Conservation (phyloP, 2,113 vertebrate genomes). For the Carlito syrichta region DNA sequence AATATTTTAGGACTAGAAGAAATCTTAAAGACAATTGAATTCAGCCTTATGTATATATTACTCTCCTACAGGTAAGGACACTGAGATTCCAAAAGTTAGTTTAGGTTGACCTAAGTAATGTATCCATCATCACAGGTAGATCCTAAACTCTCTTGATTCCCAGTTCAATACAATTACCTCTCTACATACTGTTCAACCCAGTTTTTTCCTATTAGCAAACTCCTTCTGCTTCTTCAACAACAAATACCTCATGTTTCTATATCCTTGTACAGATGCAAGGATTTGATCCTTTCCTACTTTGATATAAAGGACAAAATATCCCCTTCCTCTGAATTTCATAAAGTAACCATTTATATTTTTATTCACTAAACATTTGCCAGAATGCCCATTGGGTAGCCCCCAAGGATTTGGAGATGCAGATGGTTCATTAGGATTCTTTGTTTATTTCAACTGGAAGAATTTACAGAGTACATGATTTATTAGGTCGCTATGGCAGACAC, state of each 20-base stretch:
- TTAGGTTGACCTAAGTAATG: not conserved
- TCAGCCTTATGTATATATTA: not conserved
- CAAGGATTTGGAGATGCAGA: conserved; percentile 30
- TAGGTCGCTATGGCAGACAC: conserved; percentile 48
- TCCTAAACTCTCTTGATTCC: not conserved
- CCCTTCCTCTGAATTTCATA: conserved; percentile 31
- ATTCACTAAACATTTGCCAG: conserved; percentile 32
- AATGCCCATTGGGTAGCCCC: not conserved
- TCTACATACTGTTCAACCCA: not conserved
- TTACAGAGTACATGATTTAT: conserved; percentile 67
- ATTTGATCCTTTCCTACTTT: not conserved
- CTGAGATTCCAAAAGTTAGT: not conserved
- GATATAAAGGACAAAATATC: not conserved
- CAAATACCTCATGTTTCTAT: not conserved
- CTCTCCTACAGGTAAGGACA: not conserved
- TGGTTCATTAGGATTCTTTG: conserved; percentile 43
- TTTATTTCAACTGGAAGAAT: conserved; percentile 67
- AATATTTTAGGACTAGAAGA: not conserved
- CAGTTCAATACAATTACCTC: not conserved
- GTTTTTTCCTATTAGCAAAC: not conserved
- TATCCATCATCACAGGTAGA: not conserved
- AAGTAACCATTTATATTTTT: conserved; percentile 33
- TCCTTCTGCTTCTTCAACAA: not conserved
- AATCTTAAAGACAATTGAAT: not conserved
- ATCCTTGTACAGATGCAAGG: not conserved